Evolutionary conservation across 1,140 invertebrate genomes (phyloP), one percentile per base, ranked within the genome.

Genomic region (Brachionus angularis): DNA sequence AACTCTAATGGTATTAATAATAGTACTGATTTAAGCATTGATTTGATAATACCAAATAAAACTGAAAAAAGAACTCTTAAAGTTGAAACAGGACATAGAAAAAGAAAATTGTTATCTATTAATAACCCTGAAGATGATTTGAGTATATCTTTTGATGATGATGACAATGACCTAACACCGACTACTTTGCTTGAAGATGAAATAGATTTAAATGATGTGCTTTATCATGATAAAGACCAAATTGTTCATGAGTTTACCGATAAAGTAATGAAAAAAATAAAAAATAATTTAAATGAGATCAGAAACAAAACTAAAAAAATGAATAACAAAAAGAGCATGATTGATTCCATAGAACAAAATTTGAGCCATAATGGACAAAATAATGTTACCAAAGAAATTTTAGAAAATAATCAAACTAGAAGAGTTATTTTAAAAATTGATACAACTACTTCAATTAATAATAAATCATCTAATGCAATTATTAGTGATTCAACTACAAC

Each of bases 221-320:
- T 58, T 7, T 58, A 39, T 36, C 53, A 39, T 23, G 53, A 58
- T 18, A 58, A 58, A 58, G 53, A 58, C 10, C 33, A 58, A 23
- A 58, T 58, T 23, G 53, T 58, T n/a, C 53, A 58, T 39, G 33
- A 58, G 27, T 58, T 58, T 36, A 58, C 23, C 18, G 10, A 36
- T 7, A 39, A 39, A 23, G 53, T 58, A 3, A 58, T 58, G 33
- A 58, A 18, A 18, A 58, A 42, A 23, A 23, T 58, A 10, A 18
- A 12, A 10, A 36, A 16, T 39, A 23, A 16, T 23, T 25, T 23
- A 14, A 36, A 36, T 12, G 21, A 39, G 5, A 23, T 34, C 25
- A 12, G 39, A 29, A 58, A 58, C 23, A 58, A 58, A 14, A 39
- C 33, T 2, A 58, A n/a, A n/a, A n/a, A n/a, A n/a, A n/a, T n/a